Evolutionary conservation across 2,113 vertebrate species (phyloP), one percentile per base, ranked within the genome.

Genomic region (Epinephelus fuscoguttatus): DNA sequence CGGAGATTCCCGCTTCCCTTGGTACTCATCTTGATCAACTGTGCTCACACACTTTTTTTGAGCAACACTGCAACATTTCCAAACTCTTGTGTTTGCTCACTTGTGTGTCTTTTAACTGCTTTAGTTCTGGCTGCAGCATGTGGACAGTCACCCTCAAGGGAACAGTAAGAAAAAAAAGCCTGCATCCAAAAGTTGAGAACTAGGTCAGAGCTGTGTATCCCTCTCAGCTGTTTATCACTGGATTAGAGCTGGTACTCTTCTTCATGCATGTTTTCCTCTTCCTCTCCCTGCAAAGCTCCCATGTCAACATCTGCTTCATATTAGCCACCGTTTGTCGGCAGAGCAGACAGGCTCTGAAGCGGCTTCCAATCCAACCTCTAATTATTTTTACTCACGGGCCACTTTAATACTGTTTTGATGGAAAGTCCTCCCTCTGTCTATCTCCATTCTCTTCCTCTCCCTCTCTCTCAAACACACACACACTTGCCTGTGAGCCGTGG

Each of bases 251-350:
- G 57, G 13, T 84, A 4, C 23, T 33, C 70, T 75, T 75, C 63
- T 75, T 75, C 63, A 60, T 69, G 70, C 64, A 72, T 75, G 75
- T 81, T 87, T 83, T 42, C 53, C 60, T 81, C 37, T 87, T 78
- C 81, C 67, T 85, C 70, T 86, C 62, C 75, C 63, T 84, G 56
- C 47, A 77, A 82, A 75, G 59, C 77, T 75, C 70, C 47, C 50
- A 60, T 88, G 76, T 89, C 70, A 84, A 80, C 93, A 92, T 93
- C 91, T 94, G 93, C 88, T 90, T 90, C 78, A 64, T 69, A 87
- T 94, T 93, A 90, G 81, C 78, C 69, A 78, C 71, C 33, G 78
- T 82, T 88, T 89, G 81, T 88, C 45, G 25, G 72, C 37, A 53
- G 47, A 70, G 76, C 85, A 84, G 72, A 81, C 76, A 19, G 53